Percentiles rank a stretch among this genome's conserved stretches.
phyloP scores from a whole-genome alignment of 1,140 invertebrate species.

The Glossosoma conforme region DNA sequence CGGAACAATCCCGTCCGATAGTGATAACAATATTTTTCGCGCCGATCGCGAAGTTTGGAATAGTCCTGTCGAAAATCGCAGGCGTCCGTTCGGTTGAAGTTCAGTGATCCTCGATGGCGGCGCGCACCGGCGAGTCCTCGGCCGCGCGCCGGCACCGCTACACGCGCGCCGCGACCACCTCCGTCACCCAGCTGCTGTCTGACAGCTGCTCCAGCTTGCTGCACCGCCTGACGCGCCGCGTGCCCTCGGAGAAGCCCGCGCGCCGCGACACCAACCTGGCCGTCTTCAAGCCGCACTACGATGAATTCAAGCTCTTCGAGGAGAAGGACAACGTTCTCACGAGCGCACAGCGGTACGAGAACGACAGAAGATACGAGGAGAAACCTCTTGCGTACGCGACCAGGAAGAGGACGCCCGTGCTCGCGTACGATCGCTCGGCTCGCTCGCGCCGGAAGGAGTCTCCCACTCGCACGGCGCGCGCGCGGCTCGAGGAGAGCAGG shows the following conservation, averaged over 20 bases:
- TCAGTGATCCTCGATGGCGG: conserved; percentile 11
- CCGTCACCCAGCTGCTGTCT: conserved; percentile 76
- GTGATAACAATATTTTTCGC: no score
- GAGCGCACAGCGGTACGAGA: conserved; percentile 44
- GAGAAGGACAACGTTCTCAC: conserved; percentile 39
- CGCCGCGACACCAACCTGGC: conserved; percentile 31
- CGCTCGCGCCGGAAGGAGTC: conserved; percentile 18
- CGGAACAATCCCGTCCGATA: no score
- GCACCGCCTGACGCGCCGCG: conserved; percentile 69
- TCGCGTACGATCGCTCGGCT: conserved; percentile 40
- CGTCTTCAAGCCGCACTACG: conserved; percentile 40
- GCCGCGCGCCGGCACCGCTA: conserved; percentile 58
- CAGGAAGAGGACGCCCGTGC: conserved; percentile 35
- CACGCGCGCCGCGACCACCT: conserved; percentile 68
- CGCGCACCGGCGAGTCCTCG: conserved; percentile 35
- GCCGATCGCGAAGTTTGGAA: neutral
- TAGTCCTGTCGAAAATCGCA: neutral
- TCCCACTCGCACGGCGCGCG: conserved; percentile 24
- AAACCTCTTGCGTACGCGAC: conserved; percentile 38
- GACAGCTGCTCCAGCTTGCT: conserved; percentile 80
- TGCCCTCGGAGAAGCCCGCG: conserved; percentile 58
- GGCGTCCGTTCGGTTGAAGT: neutral
- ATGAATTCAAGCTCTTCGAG: conserved; percentile 37
- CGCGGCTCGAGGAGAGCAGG: conserved; percentile 34
- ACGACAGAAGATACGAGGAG: conserved; percentile 36